Evolutionary conservation across 2,797 vertebrate species (phyloP), one percentile per base, ranked within the genome.

Genomic region (Oreochromis mossambicus): DNA sequence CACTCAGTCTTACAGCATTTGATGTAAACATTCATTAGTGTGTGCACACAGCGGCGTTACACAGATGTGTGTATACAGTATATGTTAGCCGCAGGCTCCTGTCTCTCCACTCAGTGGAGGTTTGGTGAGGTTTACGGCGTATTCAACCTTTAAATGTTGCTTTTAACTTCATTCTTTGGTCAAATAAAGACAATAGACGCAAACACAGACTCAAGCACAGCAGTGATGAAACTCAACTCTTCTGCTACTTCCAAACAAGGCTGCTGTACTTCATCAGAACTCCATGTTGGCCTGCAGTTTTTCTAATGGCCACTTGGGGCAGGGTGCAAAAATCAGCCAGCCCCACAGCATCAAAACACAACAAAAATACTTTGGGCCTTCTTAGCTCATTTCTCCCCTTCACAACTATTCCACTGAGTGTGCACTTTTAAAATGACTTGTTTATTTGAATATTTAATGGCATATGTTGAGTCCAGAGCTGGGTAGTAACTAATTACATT

Each of bases 11-110:
- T 82, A 84, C 86, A 90, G 80, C 81, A 51, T 58, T 70, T 68
- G 34, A 93, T 88, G 90, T 91, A 94, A 93, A 92, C 91, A 92
- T 90, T 92, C 89, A 94, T 93, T 94, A 91, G 70, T 76, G 77
- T 79, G 77, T 10, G 51, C 82, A 56, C 43, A 70, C 36, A 61
- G 29, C 17, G 8, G 50, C 1, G 8, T 56, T 48, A 46, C 48
- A 76, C 10, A 21, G 12, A 7, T 1, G 2, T 52, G 55, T 58
- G 58, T 78, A 21, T 38, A 54, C 56, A 48, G 50, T 32, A 17
- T 11, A 50, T 8, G 34, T 88, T 77, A 32, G 84, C 82, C 63
- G 38, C n/a, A 38, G 79, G 76, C 77, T 73, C 15, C 24, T 82
- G 32, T 8, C 6, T 21, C 21, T 66, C 26, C 26, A 38, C 19